Percentiles rank a stretch among this genome's conserved stretches.
Evolutionary conservation across 2,888 invertebrate species (phyloP).

Genomic region (Lamellibrachia satsuma): DNA sequence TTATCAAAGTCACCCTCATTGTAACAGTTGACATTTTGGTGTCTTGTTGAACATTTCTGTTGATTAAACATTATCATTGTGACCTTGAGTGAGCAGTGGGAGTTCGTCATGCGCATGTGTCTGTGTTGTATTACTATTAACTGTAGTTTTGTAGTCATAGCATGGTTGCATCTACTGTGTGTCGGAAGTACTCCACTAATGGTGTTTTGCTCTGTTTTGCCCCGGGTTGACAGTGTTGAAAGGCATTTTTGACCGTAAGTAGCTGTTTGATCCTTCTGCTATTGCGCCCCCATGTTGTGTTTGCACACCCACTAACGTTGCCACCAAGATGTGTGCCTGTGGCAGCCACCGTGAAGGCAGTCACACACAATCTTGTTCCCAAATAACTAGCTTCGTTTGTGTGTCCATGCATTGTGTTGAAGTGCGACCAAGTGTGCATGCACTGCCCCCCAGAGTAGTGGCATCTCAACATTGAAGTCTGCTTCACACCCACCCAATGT

Average conservation of each 20-base stretch:
- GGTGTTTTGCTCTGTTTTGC: neutral
- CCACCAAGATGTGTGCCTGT: constrained; percentile 1
- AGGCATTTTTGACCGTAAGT: constrained; percentile 11
- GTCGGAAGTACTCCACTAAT: neutral
- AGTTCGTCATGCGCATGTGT: neutral
- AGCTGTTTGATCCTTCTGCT: constrained; percentile 9
- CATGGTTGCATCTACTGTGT: neutral
- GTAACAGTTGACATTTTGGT: neutral
- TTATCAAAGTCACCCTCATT: neutral
- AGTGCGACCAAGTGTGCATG: neutral
- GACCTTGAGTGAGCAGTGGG: neutral
- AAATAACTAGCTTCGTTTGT: neutral
- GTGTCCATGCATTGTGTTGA: neutral
- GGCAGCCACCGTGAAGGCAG: neutral
- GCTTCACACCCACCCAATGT: neutral
- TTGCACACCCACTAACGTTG: constrained; percentile 56
- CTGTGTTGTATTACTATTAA: neutral
- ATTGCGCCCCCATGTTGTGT: neutral
- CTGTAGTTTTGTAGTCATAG: neutral
- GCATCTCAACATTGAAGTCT: neutral
- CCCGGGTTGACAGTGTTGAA: neutral
- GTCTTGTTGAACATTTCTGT: neutral
- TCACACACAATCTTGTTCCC: neutral
- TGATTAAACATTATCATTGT: neutral
- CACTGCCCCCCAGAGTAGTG: neutral